Evolutionary conservation across 2,113 vertebrate genomes (phyloP).

Genomic region (Aspidoscelis tigris): DNA sequence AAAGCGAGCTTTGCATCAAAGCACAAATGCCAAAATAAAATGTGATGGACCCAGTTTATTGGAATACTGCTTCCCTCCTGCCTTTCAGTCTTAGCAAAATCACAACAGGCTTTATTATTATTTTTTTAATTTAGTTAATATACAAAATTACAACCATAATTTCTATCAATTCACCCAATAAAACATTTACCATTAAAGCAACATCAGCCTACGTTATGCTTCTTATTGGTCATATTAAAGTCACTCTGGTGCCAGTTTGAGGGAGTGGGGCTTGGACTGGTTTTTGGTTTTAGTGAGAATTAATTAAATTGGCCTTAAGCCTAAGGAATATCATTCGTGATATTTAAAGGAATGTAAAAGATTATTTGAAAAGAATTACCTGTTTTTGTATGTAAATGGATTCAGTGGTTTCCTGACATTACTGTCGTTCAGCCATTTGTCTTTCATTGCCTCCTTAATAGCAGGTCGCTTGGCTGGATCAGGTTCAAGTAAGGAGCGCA

Average conservation of each 20-base stretch:
- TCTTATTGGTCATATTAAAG: conserved; percentile 31
- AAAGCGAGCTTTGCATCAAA: too few relatives aligned
- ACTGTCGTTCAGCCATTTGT: conserved; percentile 82
- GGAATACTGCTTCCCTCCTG: not conserved
- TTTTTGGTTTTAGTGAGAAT: conserved; percentile 39
- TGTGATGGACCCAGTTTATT: not conserved
- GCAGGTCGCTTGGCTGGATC: conserved; percentile 80
- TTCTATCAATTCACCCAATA: too few relatives aligned
- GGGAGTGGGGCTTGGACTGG: not conserved
- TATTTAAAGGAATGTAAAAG: conserved; percentile 25
- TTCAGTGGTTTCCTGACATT: conserved; percentile 73
- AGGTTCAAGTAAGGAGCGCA: conserved; percentile 82
- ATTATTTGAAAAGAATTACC: conserved; percentile 67
- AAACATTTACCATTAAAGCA: too few relatives aligned
- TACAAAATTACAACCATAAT: too few relatives aligned
- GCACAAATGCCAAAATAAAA: not conserved
- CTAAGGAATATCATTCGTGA: conserved; percentile 15
- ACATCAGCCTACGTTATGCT: not conserved
- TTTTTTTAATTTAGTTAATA: too few relatives aligned
- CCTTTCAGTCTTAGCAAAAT: not conserved
- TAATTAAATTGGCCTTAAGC: conserved; percentile 35
- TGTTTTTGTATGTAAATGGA: conserved; percentile 74
- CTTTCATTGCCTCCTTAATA: conserved; percentile 79
- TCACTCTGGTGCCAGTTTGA: conserved; percentile 14
- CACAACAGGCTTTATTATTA: too few relatives aligned